Evolutionary conservation across 2,888 invertebrate genomes (phyloP).

Genomic region (Lacanobia oleracea): DNA sequence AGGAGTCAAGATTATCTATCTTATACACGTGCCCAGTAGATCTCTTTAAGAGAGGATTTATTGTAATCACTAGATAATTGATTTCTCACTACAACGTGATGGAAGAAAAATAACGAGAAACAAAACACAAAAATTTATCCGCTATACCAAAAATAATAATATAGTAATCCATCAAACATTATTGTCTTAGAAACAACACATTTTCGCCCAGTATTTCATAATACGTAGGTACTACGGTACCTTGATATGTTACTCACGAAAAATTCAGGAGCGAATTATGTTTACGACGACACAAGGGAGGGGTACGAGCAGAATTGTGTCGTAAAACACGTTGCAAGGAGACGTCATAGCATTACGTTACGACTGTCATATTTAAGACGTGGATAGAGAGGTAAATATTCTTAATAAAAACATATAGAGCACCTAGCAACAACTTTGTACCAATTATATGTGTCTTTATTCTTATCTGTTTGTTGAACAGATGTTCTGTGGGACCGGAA

Average conservation of each 20-base stretch:
- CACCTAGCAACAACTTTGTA: no score
- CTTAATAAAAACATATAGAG: no score
- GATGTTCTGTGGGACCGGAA: no score
- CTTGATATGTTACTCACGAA: constrained; percentile 19
- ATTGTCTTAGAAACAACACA: constrained; percentile 21
- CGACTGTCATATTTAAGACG: constrained; percentile 4
- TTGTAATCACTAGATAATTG: constrained; percentile 14
- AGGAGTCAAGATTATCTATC: background rate
- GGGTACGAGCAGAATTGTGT: constrained; percentile 33
- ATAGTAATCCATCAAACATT: constrained; percentile 3
- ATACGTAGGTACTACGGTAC: background rate
- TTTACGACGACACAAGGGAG: constrained; percentile 32
- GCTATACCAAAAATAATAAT: constrained; percentile 4
- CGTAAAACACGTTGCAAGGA: constrained; percentile 47
- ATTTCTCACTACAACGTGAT: background rate
- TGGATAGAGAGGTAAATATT: background rate
- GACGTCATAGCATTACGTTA: constrained; percentile 27
- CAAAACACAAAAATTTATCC: background rate
- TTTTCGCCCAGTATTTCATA: constrained; percentile 23
- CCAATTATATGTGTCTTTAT: no score
- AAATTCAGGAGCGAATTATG: constrained; percentile 38
- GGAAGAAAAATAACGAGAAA: constrained; percentile 2
- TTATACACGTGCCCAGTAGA: background rate
- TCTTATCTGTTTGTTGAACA: no score
- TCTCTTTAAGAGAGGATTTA: background rate